These are phyloP conservation scores for Onychostruthus taczanowskii DNA, from an alignment of 2,113 vertebrate genomes.

Conservation along the genomic window DNA sequence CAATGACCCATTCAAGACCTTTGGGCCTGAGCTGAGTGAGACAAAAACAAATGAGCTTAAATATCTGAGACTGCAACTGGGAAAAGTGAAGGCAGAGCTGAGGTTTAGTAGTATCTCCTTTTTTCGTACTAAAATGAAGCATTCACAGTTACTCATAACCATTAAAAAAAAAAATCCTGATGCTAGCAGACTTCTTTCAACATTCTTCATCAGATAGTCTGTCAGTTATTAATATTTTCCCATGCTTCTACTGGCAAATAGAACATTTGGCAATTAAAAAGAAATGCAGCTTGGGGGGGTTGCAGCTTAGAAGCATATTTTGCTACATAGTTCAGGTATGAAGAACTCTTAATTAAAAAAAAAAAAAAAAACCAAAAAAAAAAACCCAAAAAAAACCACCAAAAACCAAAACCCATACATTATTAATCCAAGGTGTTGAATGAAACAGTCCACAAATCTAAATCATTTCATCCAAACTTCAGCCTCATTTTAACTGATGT, in stretches of 20 bases:
- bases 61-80: not conserved
- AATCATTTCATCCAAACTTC: not conserved
- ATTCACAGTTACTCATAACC: not conserved
- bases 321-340: not conserved
- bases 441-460: not conserved
- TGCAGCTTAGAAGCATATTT: not conserved
- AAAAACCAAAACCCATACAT: not conserved
- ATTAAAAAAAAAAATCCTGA: not conserved
- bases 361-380: not conserved
- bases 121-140: not conserved
- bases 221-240: not conserved
- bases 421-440: conserved; percentile 33
- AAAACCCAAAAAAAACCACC: not conserved
- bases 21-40: not conserved
- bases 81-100: not conserved
- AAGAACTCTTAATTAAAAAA: not conserved
- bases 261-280: not conserved
- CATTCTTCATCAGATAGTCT: not conserved
- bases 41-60: not conserved
- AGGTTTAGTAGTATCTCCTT: not conserved
- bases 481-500: not conserved
- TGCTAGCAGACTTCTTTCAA: not conserved
- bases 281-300: not conserved
- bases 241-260: not conserved
- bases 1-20: not conserved